phyloP scores from a whole-genome alignment of 2,113 vertebrate genomes.

The Eurypyga helias region DNA sequence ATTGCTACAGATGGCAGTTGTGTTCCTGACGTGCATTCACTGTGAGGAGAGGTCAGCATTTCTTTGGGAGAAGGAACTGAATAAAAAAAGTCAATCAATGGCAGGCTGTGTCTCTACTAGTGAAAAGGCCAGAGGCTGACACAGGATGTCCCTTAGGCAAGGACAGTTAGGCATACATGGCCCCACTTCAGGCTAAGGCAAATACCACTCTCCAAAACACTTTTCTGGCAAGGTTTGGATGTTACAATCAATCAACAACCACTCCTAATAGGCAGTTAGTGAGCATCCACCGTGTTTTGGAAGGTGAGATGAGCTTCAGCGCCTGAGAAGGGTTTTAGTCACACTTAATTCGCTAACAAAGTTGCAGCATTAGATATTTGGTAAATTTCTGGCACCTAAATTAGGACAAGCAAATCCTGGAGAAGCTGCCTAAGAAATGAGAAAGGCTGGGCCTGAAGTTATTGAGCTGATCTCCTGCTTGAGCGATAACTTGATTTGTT shows the following conservation, averaged over 20 bases:
- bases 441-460: not conserved
- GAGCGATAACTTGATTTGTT: not conserved
- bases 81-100: not conserved
- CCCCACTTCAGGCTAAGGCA: not conserved
- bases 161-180: not conserved
- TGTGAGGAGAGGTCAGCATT: not conserved
- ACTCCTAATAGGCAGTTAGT: not conserved
- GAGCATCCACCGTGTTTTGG: not conserved
- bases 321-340: not conserved
- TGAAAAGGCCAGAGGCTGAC: not conserved
- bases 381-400: not conserved
- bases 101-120: not conserved
- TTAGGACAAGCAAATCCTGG: not conserved
- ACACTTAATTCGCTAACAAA: not conserved
- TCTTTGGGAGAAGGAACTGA: not conserved
- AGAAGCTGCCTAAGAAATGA: not conserved
- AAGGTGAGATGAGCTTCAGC: not conserved
- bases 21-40: not conserved
- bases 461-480: not conserved
- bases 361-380: not conserved
- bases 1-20: not conserved
- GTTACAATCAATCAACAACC: not conserved
- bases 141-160: not conserved
- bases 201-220: not conserved
- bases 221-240: not conserved